These are phyloP conservation scores for Mormyrus hasselquistii DNA, from an alignment of 2,797 vertebrate species.

Conservation along the genomic window DNA sequence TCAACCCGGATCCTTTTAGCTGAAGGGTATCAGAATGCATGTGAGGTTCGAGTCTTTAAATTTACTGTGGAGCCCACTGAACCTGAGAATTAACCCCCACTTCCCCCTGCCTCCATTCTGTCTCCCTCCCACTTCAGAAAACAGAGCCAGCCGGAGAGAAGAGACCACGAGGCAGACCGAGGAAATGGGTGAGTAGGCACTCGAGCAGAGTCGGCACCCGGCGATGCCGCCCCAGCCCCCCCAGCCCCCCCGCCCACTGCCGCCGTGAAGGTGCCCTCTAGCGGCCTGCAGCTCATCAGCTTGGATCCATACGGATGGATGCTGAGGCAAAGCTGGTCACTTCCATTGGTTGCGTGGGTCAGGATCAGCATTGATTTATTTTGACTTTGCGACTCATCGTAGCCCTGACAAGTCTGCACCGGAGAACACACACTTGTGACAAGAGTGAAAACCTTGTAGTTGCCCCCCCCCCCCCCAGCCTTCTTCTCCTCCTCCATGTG, in stretches of 20 bases:
- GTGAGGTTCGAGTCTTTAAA: background rate
- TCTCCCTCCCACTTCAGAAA: slow-evolving; percentile 68
- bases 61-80: background rate
- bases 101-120: slow-evolving; percentile 26
- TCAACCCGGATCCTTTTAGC: background rate
- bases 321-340: background rate
- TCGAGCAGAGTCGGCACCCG: background rate
- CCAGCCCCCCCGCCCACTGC: background rate
- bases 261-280: background rate
- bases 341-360: background rate
- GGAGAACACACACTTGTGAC: background rate
- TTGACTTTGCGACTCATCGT: background rate
- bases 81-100: background rate
- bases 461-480: background rate
- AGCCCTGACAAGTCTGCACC: background rate
- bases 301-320: background rate
- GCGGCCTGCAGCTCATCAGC: background rate
- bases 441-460: slow-evolving; percentile 14
- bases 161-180: slow-evolving; percentile 91
- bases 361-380: background rate
- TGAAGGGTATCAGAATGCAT: background rate
- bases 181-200: slow-evolving; percentile 88
- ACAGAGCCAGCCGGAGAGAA: slow-evolving; percentile 84
- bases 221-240: too few relatives aligned
- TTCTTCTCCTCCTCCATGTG: slow-evolving; percentile 23